Evolutionary conservation across 2,888 invertebrate genomes (phyloP), one percentile per base, ranked within the genome.

Genomic region (Barypeithes pellucidus): DNA sequence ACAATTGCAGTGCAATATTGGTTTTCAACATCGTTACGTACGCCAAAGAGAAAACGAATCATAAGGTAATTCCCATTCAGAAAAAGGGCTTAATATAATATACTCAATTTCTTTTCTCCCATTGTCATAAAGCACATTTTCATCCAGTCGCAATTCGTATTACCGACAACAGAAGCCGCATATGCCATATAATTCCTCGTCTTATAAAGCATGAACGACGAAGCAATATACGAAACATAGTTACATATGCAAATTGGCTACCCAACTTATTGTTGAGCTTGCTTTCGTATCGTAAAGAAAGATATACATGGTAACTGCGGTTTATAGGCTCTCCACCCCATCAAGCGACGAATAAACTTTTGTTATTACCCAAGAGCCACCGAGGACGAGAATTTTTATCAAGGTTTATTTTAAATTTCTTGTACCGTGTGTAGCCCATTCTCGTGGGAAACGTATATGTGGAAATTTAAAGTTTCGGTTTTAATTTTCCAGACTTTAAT

Each of bases 221-320:
- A 61, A 67, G 68, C 75, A 72, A 72, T 75, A 72, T 75, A 18
- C 66, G 67, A 75, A 75, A 79, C 83, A 81, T 84, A 83, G 85
- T 86, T 86, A 86, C 84, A 83, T 86, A 86, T 86, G 86, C 85
- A 86, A 85, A 86, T 86, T 85, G 86, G 84, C 83, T 83, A 80
- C 81, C 82, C 83, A 84, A 85, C 84, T 85, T 85, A 85, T 85
- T 85, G 84, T 84, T 60, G 67, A 36, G 67, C 67, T 71, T 67
- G 69, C 74, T 80, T 78, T 80, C 81, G 81, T 82, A 81, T 81
- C 81, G 79, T 83, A 83, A 81, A 82, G 73, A 76, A 76, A 76
- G 76, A 76, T 76, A 75, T 73, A 71, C 73, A 73, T 36, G 70
- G 74, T 71, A 67, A 70, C 43, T 67, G 74, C 74, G 74, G 74